These are phyloP conservation scores for Pimpla rufipes DNA, from an alignment of 2,888 invertebrate genomes.

Conservation along the genomic window DNA sequence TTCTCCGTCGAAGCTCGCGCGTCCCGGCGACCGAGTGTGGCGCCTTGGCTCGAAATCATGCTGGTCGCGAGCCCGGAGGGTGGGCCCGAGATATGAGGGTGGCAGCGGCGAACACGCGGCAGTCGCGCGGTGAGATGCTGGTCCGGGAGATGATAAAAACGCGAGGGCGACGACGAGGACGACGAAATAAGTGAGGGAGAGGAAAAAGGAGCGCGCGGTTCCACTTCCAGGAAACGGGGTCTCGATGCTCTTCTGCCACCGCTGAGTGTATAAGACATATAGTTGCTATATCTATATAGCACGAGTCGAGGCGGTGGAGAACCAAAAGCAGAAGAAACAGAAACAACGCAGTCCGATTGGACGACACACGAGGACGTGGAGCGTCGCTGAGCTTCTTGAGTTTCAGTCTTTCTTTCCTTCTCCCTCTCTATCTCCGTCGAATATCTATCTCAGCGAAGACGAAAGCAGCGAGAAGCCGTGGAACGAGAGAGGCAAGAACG, in stretches of 20 bases:
- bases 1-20: too few relatives aligned
- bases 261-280: slow-evolving; percentile 12
- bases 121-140: slow-evolving; percentile 25
- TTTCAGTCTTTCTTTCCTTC: not conserved
- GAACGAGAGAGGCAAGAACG: not conserved
- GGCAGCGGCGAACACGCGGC: not conserved
- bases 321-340: slow-evolving; percentile 12
- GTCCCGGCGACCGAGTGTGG: not conserved
- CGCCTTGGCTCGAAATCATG: slow-evolving; percentile 23
- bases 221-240: slow-evolving; percentile 66
- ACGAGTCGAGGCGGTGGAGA: not conserved
- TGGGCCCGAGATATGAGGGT: slow-evolving; percentile 6
- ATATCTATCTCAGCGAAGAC: not conserved
- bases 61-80: not conserved
- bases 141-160: slow-evolving; percentile 38
- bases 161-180: slow-evolving; percentile 22
- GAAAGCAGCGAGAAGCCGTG: not conserved
- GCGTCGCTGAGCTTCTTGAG: slow-evolving; percentile 27
- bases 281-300: not conserved
- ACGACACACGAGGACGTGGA: slow-evolving; percentile 10
- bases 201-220: slow-evolving; percentile 38
- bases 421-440: not conserved
- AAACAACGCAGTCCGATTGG: slow-evolving; percentile 21
- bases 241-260: slow-evolving; percentile 35
- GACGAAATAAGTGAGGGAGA: slow-evolving; percentile 36